A percentile compares a stretch with the other conserved stretches of the same genome.
These are phyloP conservation scores for Meganola albula DNA, from an alignment of 2,888 invertebrate genomes.

Conservation along the genomic window DNA sequence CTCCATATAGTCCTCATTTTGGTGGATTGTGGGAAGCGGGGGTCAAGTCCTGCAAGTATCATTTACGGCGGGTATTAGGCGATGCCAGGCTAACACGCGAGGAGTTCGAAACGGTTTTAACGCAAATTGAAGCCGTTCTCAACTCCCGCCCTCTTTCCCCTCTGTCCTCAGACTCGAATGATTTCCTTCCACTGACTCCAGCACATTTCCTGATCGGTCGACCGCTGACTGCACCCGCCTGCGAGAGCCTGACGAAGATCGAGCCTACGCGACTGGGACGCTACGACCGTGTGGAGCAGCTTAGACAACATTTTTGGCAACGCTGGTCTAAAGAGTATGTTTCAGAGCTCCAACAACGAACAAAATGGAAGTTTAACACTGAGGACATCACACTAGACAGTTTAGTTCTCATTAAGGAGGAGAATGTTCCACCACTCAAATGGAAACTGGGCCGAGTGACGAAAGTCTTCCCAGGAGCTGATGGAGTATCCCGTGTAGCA, in stretches of 20 bases:
- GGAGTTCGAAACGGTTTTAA: conserved; percentile 8
- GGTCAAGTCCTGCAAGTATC: neutral
- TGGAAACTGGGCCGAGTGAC: conserved; percentile 5
- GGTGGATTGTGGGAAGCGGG: conserved; percentile 7
- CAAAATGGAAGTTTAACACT: conserved; percentile 23
- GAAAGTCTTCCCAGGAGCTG: conserved; percentile 1
- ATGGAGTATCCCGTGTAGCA: conserved; percentile 7
- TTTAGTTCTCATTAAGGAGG: conserved; percentile 17
- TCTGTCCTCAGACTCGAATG: conserved; percentile 19
- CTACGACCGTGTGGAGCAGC: conserved; percentile 10
- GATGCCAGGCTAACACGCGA: conserved; percentile 7
- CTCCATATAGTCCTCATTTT: conserved; percentile 8
- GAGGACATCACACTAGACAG: conserved; percentile 12
- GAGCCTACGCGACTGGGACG: conserved; percentile 2
- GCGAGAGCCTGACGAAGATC: neutral
- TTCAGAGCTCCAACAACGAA: conserved; percentile 24
- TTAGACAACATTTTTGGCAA: conserved; percentile 18
- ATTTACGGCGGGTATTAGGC: conserved; percentile 3
- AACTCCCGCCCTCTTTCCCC: conserved; percentile 26
- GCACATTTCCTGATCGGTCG: conserved; percentile 25
- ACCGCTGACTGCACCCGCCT: conserved; percentile 1
- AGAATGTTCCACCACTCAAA: conserved; percentile 6
- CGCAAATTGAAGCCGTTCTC: conserved; percentile 18
- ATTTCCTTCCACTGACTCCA: conserved; percentile 18
- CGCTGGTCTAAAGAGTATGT: conserved; percentile 22